Percentiles rank a stretch among this genome's conserved stretches.
Evolutionary conservation across 2,888 invertebrate species (phyloP).

Genomic region (Malthinus seriepunctatus): DNA sequence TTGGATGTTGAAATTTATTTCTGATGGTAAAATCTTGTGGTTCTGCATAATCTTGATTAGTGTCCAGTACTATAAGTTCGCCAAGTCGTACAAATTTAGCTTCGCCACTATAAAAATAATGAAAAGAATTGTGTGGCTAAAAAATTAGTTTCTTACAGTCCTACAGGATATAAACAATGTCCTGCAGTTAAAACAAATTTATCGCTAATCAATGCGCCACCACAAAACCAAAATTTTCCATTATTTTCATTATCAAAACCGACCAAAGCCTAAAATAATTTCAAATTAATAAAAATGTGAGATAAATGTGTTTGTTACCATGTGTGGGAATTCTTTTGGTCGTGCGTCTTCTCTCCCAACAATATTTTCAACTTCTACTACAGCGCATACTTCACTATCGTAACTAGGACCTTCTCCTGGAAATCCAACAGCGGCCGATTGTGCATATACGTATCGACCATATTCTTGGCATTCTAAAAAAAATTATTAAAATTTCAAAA

Average conservation of each 20-base stretch:
- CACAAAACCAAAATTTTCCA: constrained; percentile 59
- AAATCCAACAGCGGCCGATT: background rate
- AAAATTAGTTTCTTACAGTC: constrained; percentile 24
- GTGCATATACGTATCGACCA: background rate
- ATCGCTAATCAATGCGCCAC: constrained; percentile 66
- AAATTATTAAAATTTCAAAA: background rate
- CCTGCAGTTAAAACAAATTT: constrained; percentile 67
- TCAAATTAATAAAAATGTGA: background rate
- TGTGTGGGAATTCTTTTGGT: constrained; percentile 18
- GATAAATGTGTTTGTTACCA: constrained; percentile 14
- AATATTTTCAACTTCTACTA: constrained; percentile 3
- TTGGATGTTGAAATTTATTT: constrained; percentile 49
- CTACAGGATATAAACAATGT: constrained; percentile 56
- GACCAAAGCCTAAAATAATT: constrained; percentile 26
- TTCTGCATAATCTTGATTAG: constrained; percentile 45
- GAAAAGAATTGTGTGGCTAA: background rate
- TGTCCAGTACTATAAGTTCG: constrained; percentile 51
- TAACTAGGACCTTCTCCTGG: background rate
- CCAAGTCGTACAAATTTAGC: constrained; percentile 54
- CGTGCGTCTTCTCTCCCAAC: background rate
- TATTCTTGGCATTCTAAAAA: constrained; percentile 19
- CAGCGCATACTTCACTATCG: background rate
- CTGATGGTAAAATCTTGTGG: constrained; percentile 45
- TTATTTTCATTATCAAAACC: constrained; percentile 33
- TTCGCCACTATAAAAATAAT: constrained; percentile 46